Base-by-base conservation (phyloP, 1,140 invertebrate genomes). In the Plodia interpunctella region DNA sequence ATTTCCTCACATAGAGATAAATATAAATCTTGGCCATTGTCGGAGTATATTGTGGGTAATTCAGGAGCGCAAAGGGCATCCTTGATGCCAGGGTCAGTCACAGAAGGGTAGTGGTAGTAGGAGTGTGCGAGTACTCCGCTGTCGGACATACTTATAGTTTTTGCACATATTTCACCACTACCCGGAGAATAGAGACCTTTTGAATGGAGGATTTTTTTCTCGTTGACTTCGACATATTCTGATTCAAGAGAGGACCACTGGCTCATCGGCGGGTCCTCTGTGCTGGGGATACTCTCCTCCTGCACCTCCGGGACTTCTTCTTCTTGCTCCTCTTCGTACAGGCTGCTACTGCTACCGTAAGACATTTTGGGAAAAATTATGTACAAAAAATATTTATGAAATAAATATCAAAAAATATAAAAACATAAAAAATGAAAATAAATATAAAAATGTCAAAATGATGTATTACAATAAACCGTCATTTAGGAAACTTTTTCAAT, bases 1-100 rank as follows among this genome's bases (percentile, higher is more conserved):
- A 80, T 65, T 35, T 84, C 79, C 50, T 74, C 62, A 56, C 87
- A 89, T 9, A 84, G 3, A 21, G 57, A 54, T 55, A 73, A 56
- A 55, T 89, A 89, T 58, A 79, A 68, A 52, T 76, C 76, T 38
- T 66, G 50, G 9, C 86, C 83, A 35, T 84, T 69, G 38, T 78
- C 73, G n/a, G 80, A 66, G 57, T 68, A 78, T 32, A 66, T 61
- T 5, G 62, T 35, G 49, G 65, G 55, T 15, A 70, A 63, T 55
- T 83, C 76, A 60, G 62, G 65, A 54, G 52, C 68, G 9, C 72
- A 64, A 51, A 85, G 70, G n/a, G 83, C 81, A 2, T 44, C 68
- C 11, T 71, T 65, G 38, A 87, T 78, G 17, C 83, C 83, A 17
- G 87, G 87, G 68, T 89, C 84, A 51, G 60, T 51, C 0, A 87